Evolutionary conservation across 2,888 invertebrate species (phyloP).

Genomic region (Celastrina argiolus): DNA sequence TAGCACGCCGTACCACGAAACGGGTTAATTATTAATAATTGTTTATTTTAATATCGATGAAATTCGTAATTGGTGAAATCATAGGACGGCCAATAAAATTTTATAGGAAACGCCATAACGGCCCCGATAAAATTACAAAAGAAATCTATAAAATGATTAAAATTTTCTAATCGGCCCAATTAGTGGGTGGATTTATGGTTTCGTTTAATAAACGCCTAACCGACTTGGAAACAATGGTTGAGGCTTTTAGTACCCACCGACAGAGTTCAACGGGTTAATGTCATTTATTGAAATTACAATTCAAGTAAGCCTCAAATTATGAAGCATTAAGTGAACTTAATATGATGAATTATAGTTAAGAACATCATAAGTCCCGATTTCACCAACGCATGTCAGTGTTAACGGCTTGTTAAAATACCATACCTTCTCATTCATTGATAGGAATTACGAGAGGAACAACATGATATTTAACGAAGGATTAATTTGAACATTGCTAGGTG

Average conservation of each 20-base stretch:
- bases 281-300: not conserved
- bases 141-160: constrained; percentile 74
- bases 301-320: too few species aligned
- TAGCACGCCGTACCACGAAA: not conserved
- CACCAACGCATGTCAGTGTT: too few species aligned
- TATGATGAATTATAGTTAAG: too few species aligned
- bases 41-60: constrained; percentile 40
- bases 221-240: constrained; percentile 5
- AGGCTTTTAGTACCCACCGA: not conserved
- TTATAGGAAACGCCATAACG: constrained; percentile 65
- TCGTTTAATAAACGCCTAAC: constrained; percentile 44
- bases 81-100: constrained; percentile 69
- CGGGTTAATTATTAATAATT: constrained; percentile 26
- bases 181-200: constrained; percentile 66
- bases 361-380: too few species aligned
- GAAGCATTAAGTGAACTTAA: too few species aligned
- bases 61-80: constrained; percentile 63
- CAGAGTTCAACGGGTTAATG: not conserved
- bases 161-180: constrained; percentile 72
- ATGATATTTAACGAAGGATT: too few species aligned
- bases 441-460: too few species aligned
- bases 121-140: constrained; percentile 73
- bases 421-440: too few species aligned
- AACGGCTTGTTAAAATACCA: too few species aligned
- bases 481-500: too few species aligned